Conservation (phyloP, 2,888 invertebrate genomes). For the Saturnia pavonia region DNA sequence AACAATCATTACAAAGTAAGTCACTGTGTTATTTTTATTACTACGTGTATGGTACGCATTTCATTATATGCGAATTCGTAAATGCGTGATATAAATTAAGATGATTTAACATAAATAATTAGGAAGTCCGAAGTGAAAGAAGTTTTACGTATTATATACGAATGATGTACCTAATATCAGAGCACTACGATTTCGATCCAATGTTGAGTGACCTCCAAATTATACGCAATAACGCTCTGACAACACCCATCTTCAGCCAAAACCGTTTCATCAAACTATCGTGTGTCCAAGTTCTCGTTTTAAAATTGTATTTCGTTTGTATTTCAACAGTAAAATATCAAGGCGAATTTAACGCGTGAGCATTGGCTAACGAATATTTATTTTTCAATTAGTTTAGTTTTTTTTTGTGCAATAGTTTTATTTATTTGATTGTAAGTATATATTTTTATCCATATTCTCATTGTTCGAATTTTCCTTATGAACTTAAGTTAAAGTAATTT, state of each 20-base stretch:
- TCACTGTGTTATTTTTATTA: too few relatives aligned
- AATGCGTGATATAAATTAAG: not conserved
- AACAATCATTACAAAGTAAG: too few relatives aligned
- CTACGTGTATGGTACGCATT: too few relatives aligned
- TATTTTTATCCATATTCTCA: not conserved
- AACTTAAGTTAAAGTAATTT: not conserved
- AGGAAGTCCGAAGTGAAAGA: not conserved
- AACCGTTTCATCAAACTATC: not conserved
- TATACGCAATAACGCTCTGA: slow-evolving; percentile 5
- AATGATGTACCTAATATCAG: not conserved
- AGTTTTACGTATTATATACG: not conserved
- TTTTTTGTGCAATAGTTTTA: not conserved
- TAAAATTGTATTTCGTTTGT: not conserved
- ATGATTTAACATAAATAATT: not conserved
- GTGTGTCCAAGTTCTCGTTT: not conserved
- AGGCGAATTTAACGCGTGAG: not conserved
- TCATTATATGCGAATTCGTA: not conserved
- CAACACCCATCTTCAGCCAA: not conserved
- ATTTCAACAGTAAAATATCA: not conserved
- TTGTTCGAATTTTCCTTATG: not conserved
- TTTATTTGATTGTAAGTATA: not conserved
- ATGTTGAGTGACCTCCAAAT: slow-evolving; percentile 9
- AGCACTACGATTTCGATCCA: not conserved
- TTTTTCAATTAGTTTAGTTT: not conserved
- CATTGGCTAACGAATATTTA: not conserved